phyloP scores from a whole-genome alignment of 2,113 vertebrate species.

The Nothobranchius kuhntae region DNA sequence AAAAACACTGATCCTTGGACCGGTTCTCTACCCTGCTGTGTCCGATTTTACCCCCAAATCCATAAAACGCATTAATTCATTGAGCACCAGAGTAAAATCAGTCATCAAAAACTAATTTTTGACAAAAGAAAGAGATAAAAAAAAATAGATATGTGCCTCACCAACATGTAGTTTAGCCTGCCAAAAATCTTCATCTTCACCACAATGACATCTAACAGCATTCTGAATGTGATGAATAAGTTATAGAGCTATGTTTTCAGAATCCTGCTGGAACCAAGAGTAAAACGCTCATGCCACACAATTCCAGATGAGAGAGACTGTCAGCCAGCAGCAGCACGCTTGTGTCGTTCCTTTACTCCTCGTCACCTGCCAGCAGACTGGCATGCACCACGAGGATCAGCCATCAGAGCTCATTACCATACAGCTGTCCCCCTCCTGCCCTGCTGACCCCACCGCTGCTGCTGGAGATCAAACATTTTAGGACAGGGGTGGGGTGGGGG shows the following conservation, averaged over 20 bases:
- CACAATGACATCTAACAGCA: slow-evolving; percentile 67
- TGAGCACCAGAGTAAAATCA: neutral
- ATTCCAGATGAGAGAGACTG: slow-evolving; percentile 14
- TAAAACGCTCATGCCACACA: neutral
- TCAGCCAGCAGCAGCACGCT: slow-evolving; percentile 18
- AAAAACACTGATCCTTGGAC: no score
- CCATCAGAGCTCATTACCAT: slow-evolving; percentile 70
- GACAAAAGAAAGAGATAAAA: neutral
- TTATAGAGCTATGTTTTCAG: neutral
- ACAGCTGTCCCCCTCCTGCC: slow-evolving; percentile 70
- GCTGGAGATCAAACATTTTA: slow-evolving; percentile 56
- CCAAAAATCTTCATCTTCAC: slow-evolving; percentile 85
- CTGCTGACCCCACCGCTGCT: slow-evolving; percentile 49
- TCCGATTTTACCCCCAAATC: neutral
- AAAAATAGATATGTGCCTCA: slow-evolving; percentile 65
- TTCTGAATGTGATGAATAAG: slow-evolving; percentile 2
- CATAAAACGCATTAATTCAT: neutral
- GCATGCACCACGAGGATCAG: neutral
- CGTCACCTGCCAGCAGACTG: slow-evolving; percentile 17
- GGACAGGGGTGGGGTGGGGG: neutral
- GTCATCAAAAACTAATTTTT: neutral
- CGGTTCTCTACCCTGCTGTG: neutral
- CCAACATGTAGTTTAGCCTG: slow-evolving; percentile 79
- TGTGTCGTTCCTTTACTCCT: slow-evolving; percentile 44
- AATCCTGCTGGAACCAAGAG: neutral